These are phyloP conservation scores for Clupea harengus DNA, from an alignment of 2,113 vertebrate genomes.

Conservation along the genomic window DNA sequence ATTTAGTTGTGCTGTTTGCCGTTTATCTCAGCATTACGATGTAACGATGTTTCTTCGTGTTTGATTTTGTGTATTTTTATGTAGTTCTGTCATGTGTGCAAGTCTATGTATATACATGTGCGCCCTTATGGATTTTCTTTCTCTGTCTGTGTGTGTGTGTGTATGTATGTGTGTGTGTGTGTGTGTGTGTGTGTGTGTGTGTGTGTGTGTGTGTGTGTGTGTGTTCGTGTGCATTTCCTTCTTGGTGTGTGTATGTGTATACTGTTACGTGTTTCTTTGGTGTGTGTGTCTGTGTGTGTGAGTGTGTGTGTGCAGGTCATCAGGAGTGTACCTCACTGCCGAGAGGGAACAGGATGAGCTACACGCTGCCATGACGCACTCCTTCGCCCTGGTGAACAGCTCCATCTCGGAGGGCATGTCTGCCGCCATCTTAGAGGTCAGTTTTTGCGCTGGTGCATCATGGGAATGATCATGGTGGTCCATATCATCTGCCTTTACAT, in stretches of 20 bases:
- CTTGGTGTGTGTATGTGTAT: background rate
- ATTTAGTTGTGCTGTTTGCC: background rate
- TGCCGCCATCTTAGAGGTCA: conserved; percentile 90
- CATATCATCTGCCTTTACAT: too few relatives aligned
- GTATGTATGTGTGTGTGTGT: too few relatives aligned
- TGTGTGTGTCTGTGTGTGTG: conserved; percentile 3
- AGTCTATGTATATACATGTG: background rate
- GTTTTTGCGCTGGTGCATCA: background rate
- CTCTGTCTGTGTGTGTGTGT: background rate
- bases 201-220: too few relatives aligned
- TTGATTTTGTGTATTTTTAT: background rate
- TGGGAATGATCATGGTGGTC: background rate
- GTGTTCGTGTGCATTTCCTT: background rate
- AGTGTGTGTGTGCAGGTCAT: conserved; percentile 64
- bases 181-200: background rate
- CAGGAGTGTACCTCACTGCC: conserved; percentile 78
- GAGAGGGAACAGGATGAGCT: conserved; percentile 82
- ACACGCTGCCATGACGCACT: conserved; percentile 77
- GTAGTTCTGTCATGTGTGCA: background rate
- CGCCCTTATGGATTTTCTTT: too few relatives aligned
- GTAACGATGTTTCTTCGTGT: background rate
- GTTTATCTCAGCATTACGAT: background rate
- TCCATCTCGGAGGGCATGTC: conserved; percentile 95
- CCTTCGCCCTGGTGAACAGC: conserved; percentile 87
- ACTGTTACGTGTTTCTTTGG: background rate